Conservation (phyloP, 2,888 invertebrate species). For the Frankliniella intonsa region DNA sequence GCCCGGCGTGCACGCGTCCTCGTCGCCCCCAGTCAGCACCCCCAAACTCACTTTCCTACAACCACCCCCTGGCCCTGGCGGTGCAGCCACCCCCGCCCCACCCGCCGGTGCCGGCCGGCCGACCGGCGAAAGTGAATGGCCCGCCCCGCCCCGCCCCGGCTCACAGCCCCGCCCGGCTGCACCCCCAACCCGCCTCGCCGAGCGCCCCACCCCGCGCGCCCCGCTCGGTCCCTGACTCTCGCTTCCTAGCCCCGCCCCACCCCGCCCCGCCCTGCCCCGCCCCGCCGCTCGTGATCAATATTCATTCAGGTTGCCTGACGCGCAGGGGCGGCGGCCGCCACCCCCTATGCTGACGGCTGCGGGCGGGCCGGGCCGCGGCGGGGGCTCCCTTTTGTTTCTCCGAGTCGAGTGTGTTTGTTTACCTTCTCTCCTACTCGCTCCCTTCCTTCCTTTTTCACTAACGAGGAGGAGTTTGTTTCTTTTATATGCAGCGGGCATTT, state of each 20-base stretch:
- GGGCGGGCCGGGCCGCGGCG: no score
- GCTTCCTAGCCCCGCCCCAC: background rate
- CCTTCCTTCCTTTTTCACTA: no score
- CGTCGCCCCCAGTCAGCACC: background rate
- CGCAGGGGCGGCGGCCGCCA: background rate
- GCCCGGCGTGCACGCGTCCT: background rate
- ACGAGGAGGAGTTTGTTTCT: no score
- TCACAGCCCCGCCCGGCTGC: background rate
- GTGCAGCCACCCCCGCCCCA: background rate
- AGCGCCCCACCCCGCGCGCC: background rate
- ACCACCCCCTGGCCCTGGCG: background rate
- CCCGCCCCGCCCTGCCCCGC: background rate
- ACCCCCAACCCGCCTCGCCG: background rate
- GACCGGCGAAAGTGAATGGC: background rate
- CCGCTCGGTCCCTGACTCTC: background rate
- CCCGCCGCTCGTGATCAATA: constrained; percentile 7
- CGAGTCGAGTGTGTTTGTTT: no score
- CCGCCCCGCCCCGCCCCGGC: background rate
- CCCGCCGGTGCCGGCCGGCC: background rate
- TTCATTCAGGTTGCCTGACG: background rate
- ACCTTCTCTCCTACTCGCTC: no score
- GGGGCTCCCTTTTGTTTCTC: background rate
- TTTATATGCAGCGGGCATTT: no score
- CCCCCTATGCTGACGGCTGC: background rate
- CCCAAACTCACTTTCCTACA: background rate